A percentile compares a stretch with the other conserved stretches of the same genome.
phyloP scores from a whole-genome alignment of 2,797 vertebrate genomes.

The Apodemus agrarius region DNA sequence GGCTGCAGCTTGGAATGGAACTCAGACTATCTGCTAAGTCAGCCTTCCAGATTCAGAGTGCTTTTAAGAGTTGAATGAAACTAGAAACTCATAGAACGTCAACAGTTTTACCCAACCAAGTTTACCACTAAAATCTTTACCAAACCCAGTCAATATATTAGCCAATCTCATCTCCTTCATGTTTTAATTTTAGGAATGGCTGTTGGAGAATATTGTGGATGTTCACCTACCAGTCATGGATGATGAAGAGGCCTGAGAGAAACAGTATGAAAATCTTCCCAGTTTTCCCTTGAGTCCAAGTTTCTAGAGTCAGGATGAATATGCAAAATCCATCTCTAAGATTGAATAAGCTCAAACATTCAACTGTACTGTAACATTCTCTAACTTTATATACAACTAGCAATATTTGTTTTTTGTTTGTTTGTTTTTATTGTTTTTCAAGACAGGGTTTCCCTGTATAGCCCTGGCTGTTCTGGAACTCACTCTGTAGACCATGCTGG shows the following conservation, averaged over 20 bases:
- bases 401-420: neutral
- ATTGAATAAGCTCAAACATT: neutral
- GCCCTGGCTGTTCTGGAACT: too few species aligned
- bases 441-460: too few species aligned
- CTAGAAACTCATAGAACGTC: neutral
- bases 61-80: neutral
- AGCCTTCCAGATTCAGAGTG: neutral
- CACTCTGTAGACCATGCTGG: too few species aligned
- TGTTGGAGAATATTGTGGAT: neutral
- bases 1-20: too few species aligned
- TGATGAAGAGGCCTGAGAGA: neutral
- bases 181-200: neutral
- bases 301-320: neutral
- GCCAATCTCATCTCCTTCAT: neutral
- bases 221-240: neutral
- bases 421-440: too few species aligned
- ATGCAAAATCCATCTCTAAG: neutral
- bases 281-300: neutral
- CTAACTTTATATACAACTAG: neutral
- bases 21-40: neutral
- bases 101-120: slow-evolving; percentile 13
- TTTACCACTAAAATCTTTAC: slow-evolving; percentile 33
- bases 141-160: slow-evolving; percentile 15
- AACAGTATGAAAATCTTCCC: neutral
- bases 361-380: neutral